Evolutionary conservation across 2,888 invertebrate genomes (phyloP).

Genomic region (Sinotaia quadrata): DNA sequence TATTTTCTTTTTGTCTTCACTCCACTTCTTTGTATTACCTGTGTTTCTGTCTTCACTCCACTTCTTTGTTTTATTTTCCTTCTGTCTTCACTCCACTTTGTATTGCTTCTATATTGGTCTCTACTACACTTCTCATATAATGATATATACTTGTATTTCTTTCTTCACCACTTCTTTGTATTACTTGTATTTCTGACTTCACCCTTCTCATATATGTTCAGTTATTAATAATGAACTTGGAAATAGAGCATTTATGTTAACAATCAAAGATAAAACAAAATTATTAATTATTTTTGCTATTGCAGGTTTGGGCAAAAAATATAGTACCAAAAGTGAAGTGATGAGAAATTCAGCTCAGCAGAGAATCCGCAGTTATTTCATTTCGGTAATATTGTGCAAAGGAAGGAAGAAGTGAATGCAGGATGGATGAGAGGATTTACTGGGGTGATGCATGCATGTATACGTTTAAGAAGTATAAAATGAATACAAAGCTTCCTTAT

Average conservation of each 20-base stretch:
- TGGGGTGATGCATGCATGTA: too few species aligned
- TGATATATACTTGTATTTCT: not conserved
- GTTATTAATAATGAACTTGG: too few species aligned
- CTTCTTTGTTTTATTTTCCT: not conserved
- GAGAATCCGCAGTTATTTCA: conserved; percentile 58
- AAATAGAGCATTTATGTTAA: too few species aligned
- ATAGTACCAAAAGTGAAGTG: conserved; percentile 60
- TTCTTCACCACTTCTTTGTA: not conserved
- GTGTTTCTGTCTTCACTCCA: conserved; percentile 16
- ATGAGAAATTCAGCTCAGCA: conserved; percentile 60
- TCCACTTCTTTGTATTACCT: conserved; percentile 8
- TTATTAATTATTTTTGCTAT: too few species aligned
- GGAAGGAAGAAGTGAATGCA: too few species aligned
- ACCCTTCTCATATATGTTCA: too few species aligned
- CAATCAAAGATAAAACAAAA: too few species aligned
- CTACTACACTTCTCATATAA: not conserved
- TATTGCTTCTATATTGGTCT: not conserved
- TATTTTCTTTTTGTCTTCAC: conserved; percentile 6
- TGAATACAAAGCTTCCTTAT: too few species aligned
- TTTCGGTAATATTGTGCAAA: conserved; percentile 48
- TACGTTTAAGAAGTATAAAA: too few species aligned
- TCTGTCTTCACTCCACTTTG: not conserved
- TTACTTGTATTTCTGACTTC: too few species aligned
- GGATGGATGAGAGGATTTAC: too few species aligned
- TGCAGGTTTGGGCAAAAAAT: conserved; percentile 61